Conservation (phyloP, 1,140 invertebrate species). For the Pristionchus pacificus region DNA sequence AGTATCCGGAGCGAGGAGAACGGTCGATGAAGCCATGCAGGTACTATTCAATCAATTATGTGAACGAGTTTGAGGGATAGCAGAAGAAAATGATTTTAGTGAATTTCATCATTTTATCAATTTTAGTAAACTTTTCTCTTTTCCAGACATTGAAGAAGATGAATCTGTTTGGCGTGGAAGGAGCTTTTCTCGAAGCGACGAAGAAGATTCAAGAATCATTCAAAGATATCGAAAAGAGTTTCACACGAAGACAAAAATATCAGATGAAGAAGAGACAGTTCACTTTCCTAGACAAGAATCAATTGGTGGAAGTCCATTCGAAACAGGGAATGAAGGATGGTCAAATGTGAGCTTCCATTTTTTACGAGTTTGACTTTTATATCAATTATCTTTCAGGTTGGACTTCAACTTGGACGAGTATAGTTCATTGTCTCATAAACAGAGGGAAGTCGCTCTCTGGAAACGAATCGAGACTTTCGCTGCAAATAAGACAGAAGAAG, state of each 20-base stretch:
- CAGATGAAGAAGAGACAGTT: slow-evolving; percentile 44
- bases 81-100: slow-evolving; percentile 41
- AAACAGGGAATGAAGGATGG: too few relatives aligned
- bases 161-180: slow-evolving; percentile 51
- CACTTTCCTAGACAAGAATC: slow-evolving; percentile 43
- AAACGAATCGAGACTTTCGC: slow-evolving; percentile 48
- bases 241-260: slow-evolving; percentile 37
- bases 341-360: too few relatives aligned
- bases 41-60: too few relatives aligned
- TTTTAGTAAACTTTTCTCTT: background rate
- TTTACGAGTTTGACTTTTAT: too few relatives aligned
- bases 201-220: slow-evolving; percentile 39
- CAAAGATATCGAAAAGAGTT: slow-evolving; percentile 38
- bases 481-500: slow-evolving; percentile 42
- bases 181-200: slow-evolving; percentile 40
- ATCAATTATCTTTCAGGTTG: too few relatives aligned
- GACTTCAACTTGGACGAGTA: background rate
- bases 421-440: slow-evolving; percentile 7
- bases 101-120: too few relatives aligned
- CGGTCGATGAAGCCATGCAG: slow-evolving; percentile 47
- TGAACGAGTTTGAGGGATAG: too few relatives aligned
- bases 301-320: slow-evolving; percentile 40
- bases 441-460: slow-evolving; percentile 47
- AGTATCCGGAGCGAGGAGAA: slow-evolving; percentile 41
- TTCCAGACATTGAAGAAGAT: slow-evolving; percentile 41